A percentile compares a stretch with the other conserved stretches of the same genome.
Evolutionary conservation across 2,797 vertebrate genomes (phyloP).

Genomic region (Alca torda): DNA sequence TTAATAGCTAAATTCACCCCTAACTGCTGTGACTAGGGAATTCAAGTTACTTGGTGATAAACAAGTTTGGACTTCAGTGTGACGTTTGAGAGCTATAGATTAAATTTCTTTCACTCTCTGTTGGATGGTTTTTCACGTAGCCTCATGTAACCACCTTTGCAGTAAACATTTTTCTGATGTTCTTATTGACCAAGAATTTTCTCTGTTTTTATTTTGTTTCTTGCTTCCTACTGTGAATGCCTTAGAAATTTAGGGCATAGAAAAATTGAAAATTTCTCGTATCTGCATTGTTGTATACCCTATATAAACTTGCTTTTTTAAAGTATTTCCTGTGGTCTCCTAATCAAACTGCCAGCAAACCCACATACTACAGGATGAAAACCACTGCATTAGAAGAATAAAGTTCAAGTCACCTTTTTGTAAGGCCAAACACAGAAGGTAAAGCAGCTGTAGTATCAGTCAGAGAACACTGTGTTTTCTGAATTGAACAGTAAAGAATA

Average conservation of each 20-base stretch:
- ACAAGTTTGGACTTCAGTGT: background rate
- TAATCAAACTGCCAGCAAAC: background rate
- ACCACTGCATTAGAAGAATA: background rate
- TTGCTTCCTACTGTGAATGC: background rate
- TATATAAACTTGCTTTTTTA: background rate
- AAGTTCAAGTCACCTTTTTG: background rate
- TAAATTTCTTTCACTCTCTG: background rate
- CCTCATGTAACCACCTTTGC: background rate
- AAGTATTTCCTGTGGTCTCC: background rate
- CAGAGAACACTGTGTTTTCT: background rate
- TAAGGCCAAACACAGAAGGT: background rate
- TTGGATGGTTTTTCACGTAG: background rate
- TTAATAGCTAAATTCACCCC: background rate
- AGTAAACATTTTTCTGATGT: background rate
- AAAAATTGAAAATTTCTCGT: background rate
- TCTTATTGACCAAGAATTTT: background rate
- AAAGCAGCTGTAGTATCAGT: background rate
- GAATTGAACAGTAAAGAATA: background rate
- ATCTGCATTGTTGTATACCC: background rate
- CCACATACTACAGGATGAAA: background rate
- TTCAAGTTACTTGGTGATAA: background rate
- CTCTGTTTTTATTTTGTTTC: background rate
- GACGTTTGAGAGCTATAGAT: background rate
- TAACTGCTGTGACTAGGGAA: background rate
- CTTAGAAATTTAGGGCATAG: background rate